phyloP scores from a whole-genome alignment of 2,113 vertebrate genomes.

The Sinocyclocheilus anshuiensis region DNA sequence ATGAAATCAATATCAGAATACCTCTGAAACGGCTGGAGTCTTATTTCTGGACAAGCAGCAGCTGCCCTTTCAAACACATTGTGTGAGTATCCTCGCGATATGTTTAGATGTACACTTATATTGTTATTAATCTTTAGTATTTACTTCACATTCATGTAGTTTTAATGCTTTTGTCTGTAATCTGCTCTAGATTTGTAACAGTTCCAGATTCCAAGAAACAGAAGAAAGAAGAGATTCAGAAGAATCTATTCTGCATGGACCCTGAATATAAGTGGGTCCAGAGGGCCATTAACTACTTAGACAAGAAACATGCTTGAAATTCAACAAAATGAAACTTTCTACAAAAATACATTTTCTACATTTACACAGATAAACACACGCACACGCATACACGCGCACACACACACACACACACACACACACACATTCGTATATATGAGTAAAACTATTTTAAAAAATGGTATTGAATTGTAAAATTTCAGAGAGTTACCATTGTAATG shows the following conservation, averaged over 20 bases:
- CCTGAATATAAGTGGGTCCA: not conserved
- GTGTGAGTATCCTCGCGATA: not conserved
- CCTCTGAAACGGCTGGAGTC: not conserved
- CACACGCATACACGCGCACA: not conserved
- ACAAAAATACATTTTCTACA: not conserved
- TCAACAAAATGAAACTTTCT: not conserved
- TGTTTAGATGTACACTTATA: not conserved
- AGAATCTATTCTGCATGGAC: not conserved
- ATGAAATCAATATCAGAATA: not conserved
- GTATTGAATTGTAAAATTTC: too few relatives aligned
- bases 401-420: not conserved
- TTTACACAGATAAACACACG: not conserved
- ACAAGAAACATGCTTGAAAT: not conserved
- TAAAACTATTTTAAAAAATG: not conserved
- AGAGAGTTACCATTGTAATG: not conserved
- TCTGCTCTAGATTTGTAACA: not conserved
- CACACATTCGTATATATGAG: too few relatives aligned
- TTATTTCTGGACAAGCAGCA: not conserved
- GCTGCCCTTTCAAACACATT: not conserved
- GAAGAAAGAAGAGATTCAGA: not conserved
- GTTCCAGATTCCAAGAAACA: not conserved
- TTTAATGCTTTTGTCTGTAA: not conserved
- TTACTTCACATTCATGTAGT: not conserved
- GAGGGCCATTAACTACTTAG: not conserved
- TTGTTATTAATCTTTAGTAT: not conserved